Evolutionary conservation across 2,888 invertebrate genomes (phyloP).

Genomic region (Epirrita christyi): DNA sequence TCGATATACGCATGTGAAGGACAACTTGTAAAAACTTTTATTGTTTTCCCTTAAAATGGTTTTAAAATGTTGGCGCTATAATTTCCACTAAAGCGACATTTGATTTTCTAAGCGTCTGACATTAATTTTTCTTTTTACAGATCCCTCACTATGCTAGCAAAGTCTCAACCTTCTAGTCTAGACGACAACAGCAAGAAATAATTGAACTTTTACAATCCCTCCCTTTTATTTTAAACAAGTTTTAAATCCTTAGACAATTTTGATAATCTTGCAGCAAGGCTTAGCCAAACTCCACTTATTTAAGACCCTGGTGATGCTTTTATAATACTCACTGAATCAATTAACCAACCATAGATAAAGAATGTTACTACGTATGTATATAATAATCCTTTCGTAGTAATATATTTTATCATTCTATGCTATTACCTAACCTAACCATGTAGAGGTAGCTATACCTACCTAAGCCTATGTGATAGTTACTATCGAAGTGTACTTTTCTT

Average conservation of each 20-base stretch:
- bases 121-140: constrained; percentile 56
- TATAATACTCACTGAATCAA: constrained; percentile 5
- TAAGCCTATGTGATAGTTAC: constrained; percentile 37
- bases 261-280: constrained; percentile 42
- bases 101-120: background rate
- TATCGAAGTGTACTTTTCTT: constrained; percentile 41
- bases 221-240: constrained; percentile 38
- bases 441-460: constrained; percentile 43
- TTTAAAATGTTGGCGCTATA: constrained; percentile 4
- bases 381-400: no score
- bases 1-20: constrained; percentile 3
- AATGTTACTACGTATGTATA: no score
- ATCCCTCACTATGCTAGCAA: constrained; percentile 75
- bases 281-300: constrained; percentile 36
- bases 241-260: constrained; percentile 27
- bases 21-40: background rate
- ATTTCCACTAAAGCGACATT: background rate
- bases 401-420: background rate
- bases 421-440: constrained; percentile 24
- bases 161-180: constrained; percentile 71
- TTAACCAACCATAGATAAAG: background rate
- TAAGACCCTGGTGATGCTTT: constrained; percentile 14
- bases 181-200: constrained; percentile 69
- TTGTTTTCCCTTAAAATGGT: background rate
- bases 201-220: constrained; percentile 36